phyloP scores from a whole-genome alignment of 2,113 vertebrate genomes.

The Semicossyphus pulcher region DNA sequence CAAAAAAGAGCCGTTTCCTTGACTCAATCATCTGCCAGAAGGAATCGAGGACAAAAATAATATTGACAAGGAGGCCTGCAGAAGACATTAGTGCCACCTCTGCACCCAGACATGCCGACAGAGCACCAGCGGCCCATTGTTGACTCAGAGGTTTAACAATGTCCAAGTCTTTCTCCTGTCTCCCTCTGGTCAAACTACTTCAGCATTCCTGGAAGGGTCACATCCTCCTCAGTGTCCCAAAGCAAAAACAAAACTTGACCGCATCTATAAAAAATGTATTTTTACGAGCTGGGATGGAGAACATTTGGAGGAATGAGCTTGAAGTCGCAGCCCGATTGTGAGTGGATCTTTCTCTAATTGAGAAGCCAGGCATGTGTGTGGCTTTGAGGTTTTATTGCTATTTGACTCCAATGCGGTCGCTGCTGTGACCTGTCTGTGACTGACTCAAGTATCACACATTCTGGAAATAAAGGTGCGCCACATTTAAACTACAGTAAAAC shows the following conservation, averaged over 20 bases:
- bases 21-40: conserved; percentile 40
- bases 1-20: conserved; percentile 1
- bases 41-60: conserved; percentile 33
- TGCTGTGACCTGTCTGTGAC: conserved; percentile 67
- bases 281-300: conserved; percentile 73
- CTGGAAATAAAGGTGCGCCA: conserved; percentile 56
- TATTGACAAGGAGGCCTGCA: conserved; percentile 40
- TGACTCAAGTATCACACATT: conserved; percentile 30
- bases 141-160: conserved; percentile 60
- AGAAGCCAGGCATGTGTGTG: conserved; percentile 82
- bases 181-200: conserved; percentile 56
- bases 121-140: conserved; percentile 40
- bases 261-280: conserved; percentile 78
- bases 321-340: conserved; percentile 62
- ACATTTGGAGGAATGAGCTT: conserved; percentile 74
- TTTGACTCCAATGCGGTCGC: conserved; percentile 58
- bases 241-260: conserved; percentile 79
- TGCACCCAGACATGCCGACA: conserved; percentile 20
- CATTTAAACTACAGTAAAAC: conserved; percentile 29
- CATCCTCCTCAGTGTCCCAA: conserved; percentile 70
- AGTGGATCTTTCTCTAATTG: conserved; percentile 78
- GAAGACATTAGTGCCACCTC: conserved; percentile 57
- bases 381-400: conserved; percentile 73
- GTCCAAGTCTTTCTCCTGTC: conserved; percentile 61
- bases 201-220: conserved; percentile 79